phyloP scores from a whole-genome alignment of 2,888 invertebrate species.

The Pelosia muscerda region DNA sequence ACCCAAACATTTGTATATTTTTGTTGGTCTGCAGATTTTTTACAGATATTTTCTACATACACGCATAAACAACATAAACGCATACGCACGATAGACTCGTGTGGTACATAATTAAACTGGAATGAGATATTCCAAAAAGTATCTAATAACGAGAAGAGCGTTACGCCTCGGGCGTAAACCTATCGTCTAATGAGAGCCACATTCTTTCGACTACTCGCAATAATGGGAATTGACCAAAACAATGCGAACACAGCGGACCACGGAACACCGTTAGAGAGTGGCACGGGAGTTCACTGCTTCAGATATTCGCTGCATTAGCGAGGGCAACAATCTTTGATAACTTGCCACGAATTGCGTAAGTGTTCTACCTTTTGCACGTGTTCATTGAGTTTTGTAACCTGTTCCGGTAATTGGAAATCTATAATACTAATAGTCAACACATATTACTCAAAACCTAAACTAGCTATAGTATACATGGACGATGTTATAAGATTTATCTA shows the following conservation, averaged over 20 bases:
- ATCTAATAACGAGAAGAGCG: constrained; percentile 33
- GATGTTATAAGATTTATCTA: neutral
- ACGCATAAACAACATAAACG: constrained; percentile 27
- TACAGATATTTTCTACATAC: no score
- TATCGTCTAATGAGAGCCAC: constrained; percentile 45
- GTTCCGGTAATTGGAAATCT: constrained; percentile 64
- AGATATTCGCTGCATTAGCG: constrained; percentile 69
- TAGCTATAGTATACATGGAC: neutral
- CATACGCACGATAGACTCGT: constrained; percentile 25
- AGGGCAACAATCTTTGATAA: constrained; percentile 80
- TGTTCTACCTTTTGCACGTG: constrained; percentile 80
- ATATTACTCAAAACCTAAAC: neutral
- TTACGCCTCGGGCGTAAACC: constrained; percentile 39
- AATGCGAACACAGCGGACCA: constrained; percentile 67
- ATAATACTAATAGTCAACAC: constrained; percentile 20
- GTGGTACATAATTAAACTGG: constrained; percentile 44
- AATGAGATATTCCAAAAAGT: constrained; percentile 39
- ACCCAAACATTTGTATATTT: neutral
- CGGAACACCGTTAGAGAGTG: constrained; percentile 73
- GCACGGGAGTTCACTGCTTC: constrained; percentile 54
- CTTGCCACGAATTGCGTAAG: constrained; percentile 74
- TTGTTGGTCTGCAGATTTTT: no score
- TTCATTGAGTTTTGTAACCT: constrained; percentile 70
- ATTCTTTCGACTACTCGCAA: constrained; percentile 42
- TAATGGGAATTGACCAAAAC: constrained; percentile 68